phyloP scores from a whole-genome alignment of 2,888 invertebrate species.

The Hemicrepidius hirtus region DNA sequence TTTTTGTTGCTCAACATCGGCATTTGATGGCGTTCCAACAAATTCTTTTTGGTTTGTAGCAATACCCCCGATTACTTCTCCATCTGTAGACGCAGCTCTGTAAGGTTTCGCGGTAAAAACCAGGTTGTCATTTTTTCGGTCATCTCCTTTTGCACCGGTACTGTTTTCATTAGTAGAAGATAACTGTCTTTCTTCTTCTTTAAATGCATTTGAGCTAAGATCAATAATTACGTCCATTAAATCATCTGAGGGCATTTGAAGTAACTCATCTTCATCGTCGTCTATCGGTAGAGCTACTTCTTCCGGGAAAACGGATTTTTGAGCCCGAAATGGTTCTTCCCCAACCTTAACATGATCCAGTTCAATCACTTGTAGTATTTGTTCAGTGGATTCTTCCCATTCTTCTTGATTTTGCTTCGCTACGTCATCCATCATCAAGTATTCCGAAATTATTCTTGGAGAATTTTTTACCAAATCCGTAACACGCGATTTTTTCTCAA shows the following conservation, averaged over 20 bases:
- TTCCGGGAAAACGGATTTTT: slow-evolving; percentile 42
- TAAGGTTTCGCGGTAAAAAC: slow-evolving; percentile 66
- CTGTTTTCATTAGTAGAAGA: not conserved
- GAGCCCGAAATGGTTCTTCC: slow-evolving; percentile 36
- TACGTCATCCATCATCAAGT: slow-evolving; percentile 58
- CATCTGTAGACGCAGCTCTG: not conserved
- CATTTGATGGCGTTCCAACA: slow-evolving; percentile 67
- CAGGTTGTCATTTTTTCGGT: slow-evolving; percentile 58
- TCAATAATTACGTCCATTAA: slow-evolving; percentile 50
- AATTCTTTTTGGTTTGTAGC: not conserved
- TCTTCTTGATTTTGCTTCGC: slow-evolving; percentile 58
- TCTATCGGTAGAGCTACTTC: slow-evolving; percentile 31
- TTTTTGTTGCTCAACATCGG: slow-evolving; percentile 75
- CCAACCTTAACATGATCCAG: slow-evolving; percentile 53
- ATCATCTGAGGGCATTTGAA: slow-evolving; percentile 28
- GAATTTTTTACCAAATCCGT: slow-evolving; percentile 70
- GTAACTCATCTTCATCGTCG: slow-evolving; percentile 36
- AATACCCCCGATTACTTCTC: not conserved
- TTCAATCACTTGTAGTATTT: slow-evolving; percentile 62
- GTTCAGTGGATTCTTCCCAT: slow-evolving; percentile 63
- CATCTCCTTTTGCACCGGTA: slow-evolving; percentile 45
- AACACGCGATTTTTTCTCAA: slow-evolving; percentile 71
- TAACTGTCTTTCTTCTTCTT: slow-evolving; percentile 43
- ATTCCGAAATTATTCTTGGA: slow-evolving; percentile 65
- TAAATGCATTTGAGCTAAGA: slow-evolving; percentile 33